phyloP scores from a whole-genome alignment of 2,888 invertebrate species.

The Argyra leucocephala region DNA sequence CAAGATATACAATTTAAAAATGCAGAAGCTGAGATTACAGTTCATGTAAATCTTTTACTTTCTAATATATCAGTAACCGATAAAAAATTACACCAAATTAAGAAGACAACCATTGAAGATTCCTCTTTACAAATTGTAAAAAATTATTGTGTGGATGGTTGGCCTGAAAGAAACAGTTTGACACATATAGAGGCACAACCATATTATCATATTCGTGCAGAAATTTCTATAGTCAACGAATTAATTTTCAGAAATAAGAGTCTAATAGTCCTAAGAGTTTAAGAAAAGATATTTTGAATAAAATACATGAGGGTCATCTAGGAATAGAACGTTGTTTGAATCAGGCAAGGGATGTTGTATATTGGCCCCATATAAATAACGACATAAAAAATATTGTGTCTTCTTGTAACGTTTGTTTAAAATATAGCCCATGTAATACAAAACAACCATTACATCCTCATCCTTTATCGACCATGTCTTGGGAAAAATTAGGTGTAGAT shows the following conservation, averaged over 20 bases:
- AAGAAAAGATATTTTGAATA: slow-evolving; percentile 24
- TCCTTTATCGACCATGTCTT: slow-evolving; percentile 10
- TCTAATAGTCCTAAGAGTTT: slow-evolving; percentile 24
- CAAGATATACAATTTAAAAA: neutral
- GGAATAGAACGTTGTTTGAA: slow-evolving; percentile 26
- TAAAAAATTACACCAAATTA: too few relatives aligned
- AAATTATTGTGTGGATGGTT: neutral
- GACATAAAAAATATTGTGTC: slow-evolving; percentile 13
- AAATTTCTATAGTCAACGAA: slow-evolving; percentile 18
- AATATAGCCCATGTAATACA: slow-evolving; percentile 24
- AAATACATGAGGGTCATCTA: slow-evolving; percentile 28
- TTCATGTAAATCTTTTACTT: too few relatives aligned
- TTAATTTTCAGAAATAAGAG: too few relatives aligned
- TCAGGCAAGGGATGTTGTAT: slow-evolving; percentile 24
- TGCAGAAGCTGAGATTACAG: too few relatives aligned
- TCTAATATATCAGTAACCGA: too few relatives aligned
- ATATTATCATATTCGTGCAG: slow-evolving; percentile 19
- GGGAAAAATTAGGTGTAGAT: slow-evolving; percentile 16
- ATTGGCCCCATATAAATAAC: slow-evolving; percentile 24
- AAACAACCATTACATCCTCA: slow-evolving; percentile 17
- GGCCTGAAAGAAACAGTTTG: neutral
- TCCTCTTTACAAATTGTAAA: neutral
- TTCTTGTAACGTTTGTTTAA: slow-evolving; percentile 18
- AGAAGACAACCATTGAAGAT: too few relatives aligned
- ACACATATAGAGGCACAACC: neutral